Conservation (phyloP, 2,113 vertebrate genomes). For the Chauna torquata region DNA sequence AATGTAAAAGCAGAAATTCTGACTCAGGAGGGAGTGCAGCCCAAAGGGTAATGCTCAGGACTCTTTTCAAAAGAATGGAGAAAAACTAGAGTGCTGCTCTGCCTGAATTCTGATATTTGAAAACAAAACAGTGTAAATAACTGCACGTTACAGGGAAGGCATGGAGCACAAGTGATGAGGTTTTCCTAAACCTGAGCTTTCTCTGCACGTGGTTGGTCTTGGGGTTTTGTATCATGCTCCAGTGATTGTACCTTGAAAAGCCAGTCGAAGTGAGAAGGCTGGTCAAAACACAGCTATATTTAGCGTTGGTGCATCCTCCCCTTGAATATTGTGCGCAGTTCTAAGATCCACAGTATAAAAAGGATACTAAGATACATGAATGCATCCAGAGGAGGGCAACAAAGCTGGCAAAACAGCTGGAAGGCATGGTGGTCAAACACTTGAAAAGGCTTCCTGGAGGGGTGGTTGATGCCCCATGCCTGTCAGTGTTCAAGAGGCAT, state of each 20-base stretch:
- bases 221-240: neutral
- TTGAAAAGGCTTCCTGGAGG: neutral
- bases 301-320: neutral
- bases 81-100: neutral
- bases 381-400: neutral
- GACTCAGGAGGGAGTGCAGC: neutral
- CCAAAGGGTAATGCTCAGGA: fast-evolving
- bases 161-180: neutral
- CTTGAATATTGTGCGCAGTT: no score
- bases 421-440: no score
- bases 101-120: neutral
- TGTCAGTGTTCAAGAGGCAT: neutral
- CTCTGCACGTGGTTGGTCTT: neutral
- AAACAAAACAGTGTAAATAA: neutral
- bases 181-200: neutral
- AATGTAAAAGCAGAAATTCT: neutral
- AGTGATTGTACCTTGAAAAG: neutral
- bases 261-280: neutral
- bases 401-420: neutral
- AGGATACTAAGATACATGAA: no score
- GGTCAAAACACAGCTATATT: neutral
- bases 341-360: no score
- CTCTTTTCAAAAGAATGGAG: neutral
- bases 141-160: neutral
- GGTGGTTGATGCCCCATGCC: neutral